Percentiles rank a stretch among this genome's conserved stretches.
These are phyloP conservation scores for Erpetoichthys calabaricus DNA, from an alignment of 2,797 vertebrate species.

Conservation along the genomic window DNA sequence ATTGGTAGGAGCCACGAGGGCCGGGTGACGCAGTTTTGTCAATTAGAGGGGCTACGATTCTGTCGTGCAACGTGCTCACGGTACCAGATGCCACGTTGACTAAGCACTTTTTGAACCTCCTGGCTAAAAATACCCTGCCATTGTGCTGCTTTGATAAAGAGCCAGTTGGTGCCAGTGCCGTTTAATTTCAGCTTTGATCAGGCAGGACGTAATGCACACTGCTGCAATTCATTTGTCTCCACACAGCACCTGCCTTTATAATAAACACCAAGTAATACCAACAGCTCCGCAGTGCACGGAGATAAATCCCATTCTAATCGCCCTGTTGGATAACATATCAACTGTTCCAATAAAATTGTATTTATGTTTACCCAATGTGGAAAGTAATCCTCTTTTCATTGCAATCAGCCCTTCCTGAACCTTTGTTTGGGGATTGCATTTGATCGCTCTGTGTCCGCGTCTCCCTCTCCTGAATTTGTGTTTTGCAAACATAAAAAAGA, in stretches of 20 bases:
- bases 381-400: conserved; percentile 1
- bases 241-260: conserved; percentile 6
- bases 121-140: no score
- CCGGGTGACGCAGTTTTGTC: no score
- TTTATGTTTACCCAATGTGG: background rate
- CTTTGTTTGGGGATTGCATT: conserved; percentile 16
- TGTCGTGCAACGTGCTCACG: no score
- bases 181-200: conserved; percentile 6
- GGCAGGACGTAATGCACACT: background rate
- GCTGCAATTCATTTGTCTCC: conserved; percentile 5
- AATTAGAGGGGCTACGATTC: no score
- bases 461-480: conserved; percentile 11
- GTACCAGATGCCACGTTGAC: no score
- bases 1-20: no score
- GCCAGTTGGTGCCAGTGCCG: background rate
- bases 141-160: conserved; percentile 3
- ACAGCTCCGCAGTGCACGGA: conserved; percentile 7
- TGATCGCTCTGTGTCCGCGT: conserved; percentile 8
- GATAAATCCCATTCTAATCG: conserved; percentile 11
- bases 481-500: conserved; percentile 29
- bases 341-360: conserved; percentile 1
- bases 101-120: no score
- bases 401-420: conserved; percentile 10
- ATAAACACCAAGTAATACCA: conserved; percentile 3
- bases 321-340: conserved; percentile 11